Conservation (phyloP, 1,140 invertebrate species). For the Cephus cinctus region DNA sequence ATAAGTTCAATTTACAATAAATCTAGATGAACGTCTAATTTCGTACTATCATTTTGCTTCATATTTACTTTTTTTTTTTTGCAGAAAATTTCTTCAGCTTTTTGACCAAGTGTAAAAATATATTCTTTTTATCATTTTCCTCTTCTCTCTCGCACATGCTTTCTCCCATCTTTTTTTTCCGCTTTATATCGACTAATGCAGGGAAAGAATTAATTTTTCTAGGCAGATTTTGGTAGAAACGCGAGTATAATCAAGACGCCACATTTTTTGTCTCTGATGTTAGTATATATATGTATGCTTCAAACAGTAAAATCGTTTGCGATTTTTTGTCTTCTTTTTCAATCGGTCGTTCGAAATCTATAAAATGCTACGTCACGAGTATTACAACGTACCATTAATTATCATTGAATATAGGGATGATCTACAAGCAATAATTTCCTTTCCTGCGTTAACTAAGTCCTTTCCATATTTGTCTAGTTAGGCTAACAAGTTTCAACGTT, state of each 20-base stretch:
- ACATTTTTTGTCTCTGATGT: too few species aligned
- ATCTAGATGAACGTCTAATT: neutral
- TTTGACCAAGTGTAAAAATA: slow-evolving; percentile 48
- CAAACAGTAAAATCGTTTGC: too few species aligned
- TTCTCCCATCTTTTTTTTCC: slow-evolving; percentile 18
- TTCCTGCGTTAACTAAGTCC: too few species aligned
- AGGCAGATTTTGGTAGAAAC: slow-evolving; percentile 31
- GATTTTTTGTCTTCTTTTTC: too few species aligned
- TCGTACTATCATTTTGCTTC: neutral
- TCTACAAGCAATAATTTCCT: too few species aligned
- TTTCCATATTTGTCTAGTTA: too few species aligned
- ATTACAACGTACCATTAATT: too few species aligned
- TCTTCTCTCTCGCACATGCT: slow-evolving; percentile 12
- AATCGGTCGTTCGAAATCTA: too few species aligned
- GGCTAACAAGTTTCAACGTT: too few species aligned
- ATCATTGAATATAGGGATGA: too few species aligned
- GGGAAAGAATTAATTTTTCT: slow-evolving; percentile 4
- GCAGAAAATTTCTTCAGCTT: slow-evolving; percentile 14
- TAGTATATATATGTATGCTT: too few species aligned
- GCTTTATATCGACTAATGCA: slow-evolving; percentile 13
- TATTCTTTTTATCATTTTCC: slow-evolving; percentile 28
- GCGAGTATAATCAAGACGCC: slow-evolving; percentile 30
- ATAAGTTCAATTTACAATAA: neutral
- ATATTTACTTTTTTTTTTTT: neutral
- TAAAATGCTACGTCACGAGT: too few species aligned